Base-by-base conservation (phyloP, 2,113 vertebrate genomes). In the Eulemur macaco region DNA sequence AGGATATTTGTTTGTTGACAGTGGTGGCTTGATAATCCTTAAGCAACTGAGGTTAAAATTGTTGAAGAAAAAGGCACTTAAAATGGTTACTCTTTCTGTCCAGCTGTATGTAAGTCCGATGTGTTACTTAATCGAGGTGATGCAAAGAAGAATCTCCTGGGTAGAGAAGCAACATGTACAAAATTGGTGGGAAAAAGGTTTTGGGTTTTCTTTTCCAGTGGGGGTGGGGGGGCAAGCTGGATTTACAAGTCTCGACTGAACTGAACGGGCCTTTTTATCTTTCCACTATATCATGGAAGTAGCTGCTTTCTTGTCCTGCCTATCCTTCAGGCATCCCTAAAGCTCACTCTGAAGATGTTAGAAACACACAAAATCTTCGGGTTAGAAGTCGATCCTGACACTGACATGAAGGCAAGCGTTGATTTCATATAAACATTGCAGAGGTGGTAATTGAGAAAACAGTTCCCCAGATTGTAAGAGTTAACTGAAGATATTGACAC, bases 401-500 rank as follows among this genome's bases (percentile, higher is more conserved):
- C 98, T 93, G 98, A 98, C 98, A 78, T 97, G 98, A 98, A 98
- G 98, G 98, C 98, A 97, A 98, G 97, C 92, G 20, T 97, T 83
- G 92, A 97, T 98, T 98, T 97, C 98, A 1, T 97, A 95, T 94
- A 96, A 98, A 96, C 13, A 31, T 96, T 97, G 96, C 96, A 95
- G 98, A 98, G 98, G 97, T 98, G 98, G 98, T 97, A 97, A 97
- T 98, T 97, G 98, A 98, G 98, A 98, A 97, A 97, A 98, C 97
- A 94, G 97, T 97, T 97, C 97, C 97, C 98, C 98, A 98, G 98
- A 97, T 97, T 98, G 98, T 98, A 98, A 98, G 98, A 98, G 98
- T 98, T 98, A 98, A 98, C 98, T 96, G 98, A 98, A 98, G 98
- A 98, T 98, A 98, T 98, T 98, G 98, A 99, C 98, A 99, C 98